These are phyloP conservation scores for Linhomoeus sp. DNA, from an alignment of 2,888 invertebrate species.

Conservation along the genomic window DNA sequence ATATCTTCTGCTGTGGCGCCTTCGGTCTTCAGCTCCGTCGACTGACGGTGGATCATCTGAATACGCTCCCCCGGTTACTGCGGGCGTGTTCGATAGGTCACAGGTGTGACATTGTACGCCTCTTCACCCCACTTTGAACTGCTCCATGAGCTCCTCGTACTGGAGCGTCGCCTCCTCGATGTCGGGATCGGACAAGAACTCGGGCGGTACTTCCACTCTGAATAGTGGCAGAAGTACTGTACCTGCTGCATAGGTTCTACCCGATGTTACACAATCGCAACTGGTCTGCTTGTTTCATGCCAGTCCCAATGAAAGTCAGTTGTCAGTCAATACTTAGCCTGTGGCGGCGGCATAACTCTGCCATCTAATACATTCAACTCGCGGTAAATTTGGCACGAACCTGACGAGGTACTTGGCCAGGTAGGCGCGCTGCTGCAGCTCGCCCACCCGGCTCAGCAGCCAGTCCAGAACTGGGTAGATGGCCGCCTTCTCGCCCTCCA, in stretches of 20 bases:
- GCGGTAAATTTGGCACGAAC: too few species aligned
- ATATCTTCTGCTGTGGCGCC: constrained; percentile 54
- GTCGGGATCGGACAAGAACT: constrained; percentile 52
- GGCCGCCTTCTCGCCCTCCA: constrained; percentile 50
- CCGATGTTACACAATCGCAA: too few species aligned
- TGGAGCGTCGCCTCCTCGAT: constrained; percentile 44
- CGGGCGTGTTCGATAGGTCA: too few species aligned
- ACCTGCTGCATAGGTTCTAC: too few species aligned
- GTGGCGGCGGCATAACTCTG: too few species aligned
- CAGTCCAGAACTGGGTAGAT: constrained; percentile 59
- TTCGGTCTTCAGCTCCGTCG: constrained; percentile 41
- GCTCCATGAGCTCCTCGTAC: constrained; percentile 53
- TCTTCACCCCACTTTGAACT: constrained; percentile 51
- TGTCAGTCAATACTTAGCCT: constrained; percentile 29
- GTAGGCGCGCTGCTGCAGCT: constrained; percentile 60
- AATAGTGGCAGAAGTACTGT: too few species aligned
- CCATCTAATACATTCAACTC: too few species aligned
- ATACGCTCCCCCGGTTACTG: too few species aligned
- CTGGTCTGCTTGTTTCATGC: too few species aligned
- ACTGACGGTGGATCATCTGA: constrained; percentile 42
- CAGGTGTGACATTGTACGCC: too few species aligned
- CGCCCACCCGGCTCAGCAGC: constrained; percentile 50
- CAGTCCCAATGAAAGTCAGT: too few species aligned
- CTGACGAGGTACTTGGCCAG: constrained; percentile 41
- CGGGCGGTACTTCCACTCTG: constrained; percentile 50